Conservation (phyloP, 2,113 vertebrate species). For the Laticauda colubrina region DNA sequence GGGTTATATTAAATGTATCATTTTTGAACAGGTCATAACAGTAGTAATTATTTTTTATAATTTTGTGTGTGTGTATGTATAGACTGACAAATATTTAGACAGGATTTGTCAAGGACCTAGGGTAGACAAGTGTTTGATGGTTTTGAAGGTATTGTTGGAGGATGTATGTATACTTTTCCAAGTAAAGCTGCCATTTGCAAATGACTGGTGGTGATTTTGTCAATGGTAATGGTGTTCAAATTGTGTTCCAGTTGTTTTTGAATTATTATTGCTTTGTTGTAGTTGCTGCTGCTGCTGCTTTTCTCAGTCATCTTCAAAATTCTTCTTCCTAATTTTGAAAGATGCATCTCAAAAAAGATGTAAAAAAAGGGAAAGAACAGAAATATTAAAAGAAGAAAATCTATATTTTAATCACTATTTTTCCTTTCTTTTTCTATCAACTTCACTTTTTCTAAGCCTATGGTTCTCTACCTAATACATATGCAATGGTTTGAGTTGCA, state of each 20-base stretch:
- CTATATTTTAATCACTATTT: neutral
- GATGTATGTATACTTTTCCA: neutral
- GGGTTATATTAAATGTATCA: neutral
- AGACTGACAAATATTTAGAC: neutral
- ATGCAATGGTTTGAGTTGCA: neutral
- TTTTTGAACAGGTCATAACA: neutral
- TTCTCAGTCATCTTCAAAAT: neutral
- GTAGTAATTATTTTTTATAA: neutral
- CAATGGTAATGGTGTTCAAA: neutral
- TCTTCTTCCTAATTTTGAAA: neutral
- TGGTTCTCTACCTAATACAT: neutral
- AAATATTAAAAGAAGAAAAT: neutral
- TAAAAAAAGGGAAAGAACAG: neutral
- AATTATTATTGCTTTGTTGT: neutral
- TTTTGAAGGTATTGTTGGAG: neutral
- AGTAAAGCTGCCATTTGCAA: neutral
- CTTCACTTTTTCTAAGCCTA: neutral
- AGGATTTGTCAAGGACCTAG: neutral
- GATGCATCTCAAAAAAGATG: neutral
- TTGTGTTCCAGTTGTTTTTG: neutral
- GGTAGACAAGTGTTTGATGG: neutral
- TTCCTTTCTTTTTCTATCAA: neutral
- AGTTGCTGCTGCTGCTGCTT: neutral
- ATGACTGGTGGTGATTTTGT: neutral
- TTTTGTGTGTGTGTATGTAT: neutral